A percentile compares a stretch with the other conserved stretches of the same genome.
Conservation (phyloP, 2,113 vertebrate species). For the Mesoclemmys tuberculata region DNA sequence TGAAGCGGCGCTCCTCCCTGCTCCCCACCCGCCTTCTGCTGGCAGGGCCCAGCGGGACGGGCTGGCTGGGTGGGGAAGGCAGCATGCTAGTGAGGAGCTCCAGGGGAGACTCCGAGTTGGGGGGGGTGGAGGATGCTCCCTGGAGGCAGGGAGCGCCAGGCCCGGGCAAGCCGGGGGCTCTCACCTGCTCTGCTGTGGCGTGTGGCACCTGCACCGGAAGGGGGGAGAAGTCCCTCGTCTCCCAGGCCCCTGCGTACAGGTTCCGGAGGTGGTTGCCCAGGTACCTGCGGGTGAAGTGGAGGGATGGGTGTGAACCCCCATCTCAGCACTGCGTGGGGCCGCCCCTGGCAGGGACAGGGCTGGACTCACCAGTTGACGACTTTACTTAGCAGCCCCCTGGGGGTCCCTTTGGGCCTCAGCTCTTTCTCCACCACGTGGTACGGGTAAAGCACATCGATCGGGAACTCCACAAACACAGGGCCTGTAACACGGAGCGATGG, state of each 20-base stretch:
- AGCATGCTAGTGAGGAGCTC: not conserved
- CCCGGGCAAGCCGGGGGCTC: not conserved
- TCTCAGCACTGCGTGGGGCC: too few species aligned
- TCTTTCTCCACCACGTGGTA: slow-evolving; percentile 92
- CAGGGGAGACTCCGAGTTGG: too few species aligned
- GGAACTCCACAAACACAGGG: slow-evolving; percentile 95
- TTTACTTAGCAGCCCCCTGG: slow-evolving; percentile 81
- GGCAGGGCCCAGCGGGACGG: too few species aligned
- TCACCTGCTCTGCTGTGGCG: slow-evolving; percentile 85
- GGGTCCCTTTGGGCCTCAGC: slow-evolving; percentile 77
- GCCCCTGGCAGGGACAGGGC: not conserved
- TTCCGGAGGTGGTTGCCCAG: slow-evolving; percentile 87
- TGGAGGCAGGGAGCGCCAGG: not conserved
- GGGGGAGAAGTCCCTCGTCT: slow-evolving; percentile 82
- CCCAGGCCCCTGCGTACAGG: slow-evolving; percentile 94
- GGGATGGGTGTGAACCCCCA: not conserved
- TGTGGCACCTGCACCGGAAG: slow-evolving; percentile 86
- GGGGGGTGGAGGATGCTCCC: too few species aligned
- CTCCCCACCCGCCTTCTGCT: not conserved
- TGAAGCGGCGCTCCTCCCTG: too few species aligned
- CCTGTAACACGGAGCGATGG: slow-evolving; percentile 63
- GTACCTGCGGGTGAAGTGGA: slow-evolving; percentile 80
- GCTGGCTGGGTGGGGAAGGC: not conserved
- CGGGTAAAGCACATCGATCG: slow-evolving; percentile 92
- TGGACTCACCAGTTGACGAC: not conserved